Conservation (phyloP, 37 sponge, comb jelly and placozoan species). For the Ianthella basta region DNA sequence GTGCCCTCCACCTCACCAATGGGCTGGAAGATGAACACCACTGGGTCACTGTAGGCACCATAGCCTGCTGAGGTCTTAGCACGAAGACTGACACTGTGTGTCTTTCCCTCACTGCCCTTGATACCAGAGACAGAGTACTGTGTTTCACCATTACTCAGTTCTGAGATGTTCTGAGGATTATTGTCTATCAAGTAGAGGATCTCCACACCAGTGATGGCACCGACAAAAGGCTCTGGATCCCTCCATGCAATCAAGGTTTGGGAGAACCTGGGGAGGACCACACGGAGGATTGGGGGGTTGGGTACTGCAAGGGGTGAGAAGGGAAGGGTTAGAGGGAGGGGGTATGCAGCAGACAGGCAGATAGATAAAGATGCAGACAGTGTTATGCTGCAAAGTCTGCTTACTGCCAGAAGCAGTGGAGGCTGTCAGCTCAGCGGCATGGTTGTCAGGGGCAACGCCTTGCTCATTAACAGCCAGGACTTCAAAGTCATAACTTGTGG, state of each 20-base stretch:
- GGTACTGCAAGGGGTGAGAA: neutral
- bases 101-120: neutral
- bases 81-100: neutral
- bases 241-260: neutral
- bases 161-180: neutral
- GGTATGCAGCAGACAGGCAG: too few relatives aligned
- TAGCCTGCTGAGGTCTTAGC: neutral
- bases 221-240: neutral
- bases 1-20: neutral
- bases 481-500: too few relatives aligned
- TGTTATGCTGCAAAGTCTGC: too few relatives aligned
- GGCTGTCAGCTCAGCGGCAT: too few relatives aligned
- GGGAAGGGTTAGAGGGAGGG: neutral
- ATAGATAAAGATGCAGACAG: too few relatives aligned
- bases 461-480: too few relatives aligned
- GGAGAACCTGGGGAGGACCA: constrained; percentile 5
- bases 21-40: neutral
- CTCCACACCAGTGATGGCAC: constrained; percentile 18
- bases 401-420: too few relatives aligned
- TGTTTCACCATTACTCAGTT: neutral
- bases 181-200: neutral
- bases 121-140: neutral
- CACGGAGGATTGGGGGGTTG: neutral
- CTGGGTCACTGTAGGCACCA: constrained; percentile 4
- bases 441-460: too few relatives aligned